Evolutionary conservation across 1,140 invertebrate species (phyloP), one percentile per base, ranked within the genome.

Genomic region (Drosophila rhopaloa): DNA sequence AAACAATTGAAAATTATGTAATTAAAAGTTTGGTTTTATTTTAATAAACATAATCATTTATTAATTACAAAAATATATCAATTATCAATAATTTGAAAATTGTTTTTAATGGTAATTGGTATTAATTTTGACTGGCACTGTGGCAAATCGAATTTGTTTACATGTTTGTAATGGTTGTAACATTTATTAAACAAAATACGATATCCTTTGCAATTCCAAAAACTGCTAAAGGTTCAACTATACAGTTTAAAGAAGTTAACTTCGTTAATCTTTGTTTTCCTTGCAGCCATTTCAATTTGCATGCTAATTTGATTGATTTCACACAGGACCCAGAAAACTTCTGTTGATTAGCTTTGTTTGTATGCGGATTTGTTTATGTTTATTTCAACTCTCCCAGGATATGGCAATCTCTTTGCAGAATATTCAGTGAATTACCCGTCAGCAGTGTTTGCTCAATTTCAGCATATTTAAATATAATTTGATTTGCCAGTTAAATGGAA

Each of bases 381-480:
- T 50, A 59, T 57, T 35, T 10, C 29, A 13, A 54, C 50, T 58
- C 10, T 24, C 14, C 50, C 6, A 14, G 24, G 13, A 40, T 27
- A 41, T 27, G 16, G 13, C 32, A 40, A 19, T 48, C 57, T 59
- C 32, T 35, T 13, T 32, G 24, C 47, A 41, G 8, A 24, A 11
- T 56, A 5, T 37, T 44, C 41, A 60, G 11, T 53, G 24, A 29
- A 65, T 38, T 43, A 61, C 37, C 62, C 63, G 63, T 37, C 14
- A 58, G 63, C 58, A 41, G 50, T 79, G 59, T 73, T 85, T 61
- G 60, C 55, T 65, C 47, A 66, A 68, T 84, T 85, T 57, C 46
- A 66, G 48, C 70, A 66, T 68, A 83, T 79, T 84, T 85, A 70
- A 61, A 78, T 78, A 74, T 81, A 78, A 84, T 86, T 81, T 75